Conservation (phyloP, 2,797 vertebrate genomes). For the Cottoperca gobio region DNA sequence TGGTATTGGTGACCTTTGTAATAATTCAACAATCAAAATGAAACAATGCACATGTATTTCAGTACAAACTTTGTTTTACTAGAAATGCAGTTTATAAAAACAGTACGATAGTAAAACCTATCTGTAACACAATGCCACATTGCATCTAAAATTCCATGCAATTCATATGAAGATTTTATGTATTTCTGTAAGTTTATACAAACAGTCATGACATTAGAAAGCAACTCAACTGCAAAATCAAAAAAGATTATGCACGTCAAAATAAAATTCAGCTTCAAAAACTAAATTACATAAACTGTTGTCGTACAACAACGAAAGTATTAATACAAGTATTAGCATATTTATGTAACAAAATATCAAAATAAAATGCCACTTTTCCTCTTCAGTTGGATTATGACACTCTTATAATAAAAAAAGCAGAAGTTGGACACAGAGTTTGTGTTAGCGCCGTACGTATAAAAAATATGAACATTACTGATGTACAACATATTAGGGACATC, state of each 20-base stretch:
- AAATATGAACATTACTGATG: constrained; percentile 19
- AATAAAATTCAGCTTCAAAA: constrained; percentile 44
- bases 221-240: constrained; percentile 24
- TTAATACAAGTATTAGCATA: constrained; percentile 1
- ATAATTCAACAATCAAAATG: not conserved
- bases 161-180: constrained; percentile 26
- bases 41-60: constrained; percentile 20
- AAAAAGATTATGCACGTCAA: constrained; percentile 16
- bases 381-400: constrained; percentile 1
- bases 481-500: constrained; percentile 4
- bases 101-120: constrained; percentile 87
- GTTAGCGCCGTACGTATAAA: not conserved
- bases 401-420: constrained; percentile 18
- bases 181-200: constrained; percentile 2
- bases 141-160: constrained; percentile 37
- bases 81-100: constrained; percentile 55
- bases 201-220: constrained; percentile 8
- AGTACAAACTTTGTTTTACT: constrained; percentile 68
- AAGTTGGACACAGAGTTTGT: constrained; percentile 20
- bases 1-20: not conserved
- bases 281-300: constrained; percentile 37
- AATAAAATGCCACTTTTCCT: not conserved
- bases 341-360: not conserved
- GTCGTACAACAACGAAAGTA: not conserved
- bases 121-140: constrained; percentile 63